Conservation (phyloP, 2,797 vertebrate species). For the Austrolebias charrua region DNA sequence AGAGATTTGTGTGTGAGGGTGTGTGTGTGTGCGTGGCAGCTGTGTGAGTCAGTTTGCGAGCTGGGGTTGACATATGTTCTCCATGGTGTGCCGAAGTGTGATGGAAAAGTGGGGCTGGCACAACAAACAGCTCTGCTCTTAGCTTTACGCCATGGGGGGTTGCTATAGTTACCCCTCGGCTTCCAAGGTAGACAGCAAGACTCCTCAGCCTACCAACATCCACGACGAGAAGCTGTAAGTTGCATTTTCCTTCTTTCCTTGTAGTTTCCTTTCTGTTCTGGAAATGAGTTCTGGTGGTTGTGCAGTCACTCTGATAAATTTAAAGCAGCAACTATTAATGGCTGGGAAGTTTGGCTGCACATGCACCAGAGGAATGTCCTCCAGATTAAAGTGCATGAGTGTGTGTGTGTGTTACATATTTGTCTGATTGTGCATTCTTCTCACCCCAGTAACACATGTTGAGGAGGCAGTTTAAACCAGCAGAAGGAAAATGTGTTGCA, state of each 20-base stretch:
- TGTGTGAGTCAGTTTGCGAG: conserved; percentile 41
- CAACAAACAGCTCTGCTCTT: conserved; percentile 62
- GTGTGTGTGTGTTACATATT: conserved; percentile 61
- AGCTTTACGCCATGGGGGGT: conserved; percentile 77
- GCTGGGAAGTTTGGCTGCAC: conserved; percentile 39
- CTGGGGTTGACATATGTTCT: conserved; percentile 29
- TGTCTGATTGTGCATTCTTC: conserved; percentile 63
- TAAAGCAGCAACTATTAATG: conserved; percentile 10
- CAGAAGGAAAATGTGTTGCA: neutral
- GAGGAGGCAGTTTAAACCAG: conserved; percentile 16
- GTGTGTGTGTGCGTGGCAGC: conserved; percentile 12
- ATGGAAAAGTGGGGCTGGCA: conserved; percentile 72
- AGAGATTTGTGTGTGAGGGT: conserved; percentile 16
- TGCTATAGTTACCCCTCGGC: conserved; percentile 80
- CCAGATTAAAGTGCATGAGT: conserved; percentile 49
- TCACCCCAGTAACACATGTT: conserved; percentile 48
- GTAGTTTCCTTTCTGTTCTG: neutral
- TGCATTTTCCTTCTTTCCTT: conserved; percentile 4
- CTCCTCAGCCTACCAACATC: conserved; percentile 62
- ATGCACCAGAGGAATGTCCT: conserved; percentile 67
- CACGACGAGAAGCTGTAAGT: conserved; percentile 74
- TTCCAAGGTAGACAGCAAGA: conserved; percentile 58
- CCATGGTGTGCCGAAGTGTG: conserved; percentile 47
- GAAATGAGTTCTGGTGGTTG: neutral
- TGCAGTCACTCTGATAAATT: neutral